Conservation (phyloP, 64 coral and sea anemone genomes). For the Actinia tenebrosa region DNA sequence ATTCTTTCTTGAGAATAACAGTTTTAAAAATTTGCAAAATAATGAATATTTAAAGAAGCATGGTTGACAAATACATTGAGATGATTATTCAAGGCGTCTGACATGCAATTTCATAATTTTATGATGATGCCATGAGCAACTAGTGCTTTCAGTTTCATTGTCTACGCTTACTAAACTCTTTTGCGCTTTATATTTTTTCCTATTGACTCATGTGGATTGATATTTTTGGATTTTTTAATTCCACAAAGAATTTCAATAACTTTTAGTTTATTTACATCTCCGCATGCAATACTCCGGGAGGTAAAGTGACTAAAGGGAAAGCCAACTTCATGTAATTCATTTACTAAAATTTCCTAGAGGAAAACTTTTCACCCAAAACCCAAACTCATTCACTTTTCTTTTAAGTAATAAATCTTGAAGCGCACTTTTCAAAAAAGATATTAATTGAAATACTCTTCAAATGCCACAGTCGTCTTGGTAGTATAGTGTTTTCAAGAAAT, state of each 20-base stretch:
- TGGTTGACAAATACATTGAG: neutral
- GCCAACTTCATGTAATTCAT: neutral
- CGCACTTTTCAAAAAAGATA: neutral
- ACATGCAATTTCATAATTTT: neutral
- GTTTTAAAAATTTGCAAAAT: neutral
- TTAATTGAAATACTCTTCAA: neutral
- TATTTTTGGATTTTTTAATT: neutral
- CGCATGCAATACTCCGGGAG: neutral
- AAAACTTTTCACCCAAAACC: neutral
- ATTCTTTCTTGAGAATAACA: neutral
- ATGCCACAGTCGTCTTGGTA: neutral
- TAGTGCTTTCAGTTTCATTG: neutral
- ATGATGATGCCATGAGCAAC: neutral
- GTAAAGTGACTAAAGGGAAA: neutral
- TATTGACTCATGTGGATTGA: neutral
- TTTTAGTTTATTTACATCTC: neutral
- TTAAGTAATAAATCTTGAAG: neutral
- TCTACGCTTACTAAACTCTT: neutral
- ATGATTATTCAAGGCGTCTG: slow-evolving; percentile 1
- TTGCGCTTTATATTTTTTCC: neutral
- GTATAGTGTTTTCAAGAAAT: neutral
- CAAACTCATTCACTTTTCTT: neutral
- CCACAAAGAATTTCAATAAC: neutral
- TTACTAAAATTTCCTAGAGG: neutral
- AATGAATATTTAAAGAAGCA: neutral